phyloP scores from a whole-genome alignment of 1,140 invertebrate species.

The Heliconius hewitsoni region DNA sequence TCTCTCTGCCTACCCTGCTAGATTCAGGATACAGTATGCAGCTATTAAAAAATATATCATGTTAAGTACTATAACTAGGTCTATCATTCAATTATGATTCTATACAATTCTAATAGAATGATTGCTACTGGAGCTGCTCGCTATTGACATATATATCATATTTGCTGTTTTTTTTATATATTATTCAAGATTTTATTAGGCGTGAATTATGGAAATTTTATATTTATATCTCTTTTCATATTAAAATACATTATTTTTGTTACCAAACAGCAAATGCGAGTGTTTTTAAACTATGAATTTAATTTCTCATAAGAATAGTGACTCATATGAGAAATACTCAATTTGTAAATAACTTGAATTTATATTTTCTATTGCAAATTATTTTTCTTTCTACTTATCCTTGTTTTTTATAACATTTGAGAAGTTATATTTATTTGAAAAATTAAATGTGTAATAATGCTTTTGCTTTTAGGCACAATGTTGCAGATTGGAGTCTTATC shows the following conservation, averaged over 20 bases:
- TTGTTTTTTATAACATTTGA: background rate
- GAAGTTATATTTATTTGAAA: background rate
- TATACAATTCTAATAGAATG: slow-evolving; percentile 1
- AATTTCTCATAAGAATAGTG: background rate
- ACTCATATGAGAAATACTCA: too few relatives aligned
- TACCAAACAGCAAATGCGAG: background rate
- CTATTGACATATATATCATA: slow-evolving; percentile 1
- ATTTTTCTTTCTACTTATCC: background rate
- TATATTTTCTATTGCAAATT: slow-evolving; percentile 6
- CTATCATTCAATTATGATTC: slow-evolving; percentile 2
- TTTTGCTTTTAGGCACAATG: slow-evolving; percentile 31
- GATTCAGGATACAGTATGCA: too few relatives aligned
- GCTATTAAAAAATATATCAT: background rate
- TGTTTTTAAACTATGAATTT: background rate
- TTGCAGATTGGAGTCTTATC: slow-evolving; percentile 34
- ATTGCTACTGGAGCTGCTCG: slow-evolving; percentile 2
- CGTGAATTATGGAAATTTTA: background rate
- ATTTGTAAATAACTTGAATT: background rate
- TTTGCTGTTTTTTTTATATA: background rate
- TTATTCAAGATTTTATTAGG: background rate
- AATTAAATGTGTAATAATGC: background rate
- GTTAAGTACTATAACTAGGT: background rate
- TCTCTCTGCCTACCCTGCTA: too few relatives aligned
- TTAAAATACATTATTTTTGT: background rate
- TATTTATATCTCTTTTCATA: background rate